These are phyloP conservation scores for Brachionus plicatilis DNA, from an alignment of 1,140 invertebrate species.

Conservation along the genomic window DNA sequence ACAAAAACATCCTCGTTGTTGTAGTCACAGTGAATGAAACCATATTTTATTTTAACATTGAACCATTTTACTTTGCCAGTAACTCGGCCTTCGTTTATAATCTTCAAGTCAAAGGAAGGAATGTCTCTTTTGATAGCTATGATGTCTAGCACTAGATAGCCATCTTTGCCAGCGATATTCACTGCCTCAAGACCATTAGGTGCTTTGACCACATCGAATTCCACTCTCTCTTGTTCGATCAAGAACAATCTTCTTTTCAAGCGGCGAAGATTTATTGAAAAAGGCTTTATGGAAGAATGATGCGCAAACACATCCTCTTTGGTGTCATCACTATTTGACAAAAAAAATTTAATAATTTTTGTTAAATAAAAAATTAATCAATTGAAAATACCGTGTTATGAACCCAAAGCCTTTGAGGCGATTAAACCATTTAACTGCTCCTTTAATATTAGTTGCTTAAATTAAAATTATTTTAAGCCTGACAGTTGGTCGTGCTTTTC, in stretches of 20 bases:
- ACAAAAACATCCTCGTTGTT: slow-evolving; percentile 43
- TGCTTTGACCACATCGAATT: slow-evolving; percentile 37
- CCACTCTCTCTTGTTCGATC: slow-evolving; percentile 25
- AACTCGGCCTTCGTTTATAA: slow-evolving; percentile 50
- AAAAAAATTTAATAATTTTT: not conserved
- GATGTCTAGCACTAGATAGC: slow-evolving; percentile 24
- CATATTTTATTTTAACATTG: slow-evolving; percentile 98
- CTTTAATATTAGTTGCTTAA: slow-evolving; percentile 10
- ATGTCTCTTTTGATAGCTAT: slow-evolving; percentile 33
- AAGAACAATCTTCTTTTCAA: not conserved
- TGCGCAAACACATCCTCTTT: slow-evolving; percentile 35
- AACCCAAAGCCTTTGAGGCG: slow-evolving; percentile 37
- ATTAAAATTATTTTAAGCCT: not conserved
- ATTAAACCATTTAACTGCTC: slow-evolving; percentile 39
- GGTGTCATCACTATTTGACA: not conserved
- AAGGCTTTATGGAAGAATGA: slow-evolving; percentile 16
- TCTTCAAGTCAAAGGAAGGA: slow-evolving; percentile 20
- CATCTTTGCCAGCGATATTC: slow-evolving; percentile 15
- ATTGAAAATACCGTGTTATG: slow-evolving; percentile 8
- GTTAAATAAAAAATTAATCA: not conserved
- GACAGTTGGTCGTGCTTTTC: not conserved
- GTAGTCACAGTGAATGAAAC: slow-evolving; percentile 79
- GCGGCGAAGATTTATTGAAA: not conserved
- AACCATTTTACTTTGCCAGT: slow-evolving; percentile 93
- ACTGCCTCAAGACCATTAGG: slow-evolving; percentile 18